phyloP scores from a whole-genome alignment of 2,888 invertebrate species.

The Apamea sordens region DNA sequence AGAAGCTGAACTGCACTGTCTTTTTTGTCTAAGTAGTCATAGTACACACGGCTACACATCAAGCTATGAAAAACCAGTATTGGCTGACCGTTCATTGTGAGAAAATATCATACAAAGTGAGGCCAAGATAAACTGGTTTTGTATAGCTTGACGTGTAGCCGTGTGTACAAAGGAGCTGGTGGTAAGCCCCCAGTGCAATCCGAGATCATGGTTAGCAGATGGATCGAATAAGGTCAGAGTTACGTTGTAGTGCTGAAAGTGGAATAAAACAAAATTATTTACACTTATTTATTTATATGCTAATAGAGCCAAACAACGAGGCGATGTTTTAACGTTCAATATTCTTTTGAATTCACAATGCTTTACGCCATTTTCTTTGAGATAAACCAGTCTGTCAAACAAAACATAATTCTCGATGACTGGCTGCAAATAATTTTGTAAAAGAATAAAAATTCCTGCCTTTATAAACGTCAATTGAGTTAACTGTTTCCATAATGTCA shows the following conservation, averaged over 20 bases:
- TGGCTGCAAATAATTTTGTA: conserved; percentile 83
- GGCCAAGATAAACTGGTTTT: too few species aligned
- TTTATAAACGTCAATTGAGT: conserved; percentile 71
- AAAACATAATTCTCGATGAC: conserved; percentile 83
- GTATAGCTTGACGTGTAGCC: too few species aligned
- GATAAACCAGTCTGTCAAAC: conserved; percentile 81
- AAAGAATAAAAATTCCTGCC: conserved; percentile 79
- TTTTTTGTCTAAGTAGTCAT: too few species aligned
- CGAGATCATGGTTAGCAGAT: background rate
- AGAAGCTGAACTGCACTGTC: too few species aligned
- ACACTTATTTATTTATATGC: conserved; percentile 86
- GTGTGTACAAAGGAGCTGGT: too few species aligned
- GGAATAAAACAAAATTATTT: conserved; percentile 34
- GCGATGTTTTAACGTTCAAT: conserved; percentile 91
- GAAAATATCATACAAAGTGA: too few species aligned
- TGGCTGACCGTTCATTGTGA: too few species aligned
- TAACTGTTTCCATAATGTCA: conserved; percentile 77
- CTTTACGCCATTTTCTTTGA: conserved; percentile 79
- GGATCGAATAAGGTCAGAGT: background rate
- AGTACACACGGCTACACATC: too few species aligned
- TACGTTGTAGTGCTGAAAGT: background rate
- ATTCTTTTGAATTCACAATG: conserved; percentile 88
- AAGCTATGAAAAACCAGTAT: too few species aligned
- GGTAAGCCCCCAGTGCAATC: background rate
- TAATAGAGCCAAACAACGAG: conserved; percentile 91